A percentile compares a stretch with the other conserved stretches of the same genome.
phyloP scores from a whole-genome alignment of 2,888 invertebrate genomes.

The Pantelozetes paolii region DNA sequence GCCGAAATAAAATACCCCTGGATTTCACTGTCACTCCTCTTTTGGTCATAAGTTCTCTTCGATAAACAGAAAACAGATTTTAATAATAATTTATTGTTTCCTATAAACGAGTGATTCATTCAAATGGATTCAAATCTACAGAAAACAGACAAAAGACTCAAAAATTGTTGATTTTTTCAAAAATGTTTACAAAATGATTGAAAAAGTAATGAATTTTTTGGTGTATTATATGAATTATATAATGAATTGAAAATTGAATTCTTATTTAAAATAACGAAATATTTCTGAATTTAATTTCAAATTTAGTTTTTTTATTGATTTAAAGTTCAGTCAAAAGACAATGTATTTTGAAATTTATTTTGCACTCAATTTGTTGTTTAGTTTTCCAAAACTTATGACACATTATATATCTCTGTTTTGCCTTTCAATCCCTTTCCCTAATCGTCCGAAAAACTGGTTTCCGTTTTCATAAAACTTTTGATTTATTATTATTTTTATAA shows the following conservation, averaged over 20 bases:
- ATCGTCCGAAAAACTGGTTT: not conserved
- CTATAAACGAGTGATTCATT: constrained; percentile 5
- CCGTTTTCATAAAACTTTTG: constrained; percentile 3
- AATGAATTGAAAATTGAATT: too few species aligned
- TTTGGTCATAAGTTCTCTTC: constrained; percentile 34
- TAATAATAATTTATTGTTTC: not conserved
- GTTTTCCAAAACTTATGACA: not conserved
- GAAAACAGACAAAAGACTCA: not conserved
- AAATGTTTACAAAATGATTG: not conserved
- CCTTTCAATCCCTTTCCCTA: not conserved
- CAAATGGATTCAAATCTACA: not conserved
- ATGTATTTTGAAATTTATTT: too few species aligned
- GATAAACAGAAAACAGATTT: too few species aligned
- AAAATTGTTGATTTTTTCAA: constrained; percentile 26
- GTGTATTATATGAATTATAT: constrained; percentile 36
- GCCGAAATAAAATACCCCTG: not conserved
- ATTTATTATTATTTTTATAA: not conserved
- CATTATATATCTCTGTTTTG: not conserved
- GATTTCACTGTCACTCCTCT: not conserved
- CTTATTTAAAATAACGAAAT: constrained; percentile 8
- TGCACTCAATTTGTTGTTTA: not conserved
- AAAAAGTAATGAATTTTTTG: constrained; percentile 28
- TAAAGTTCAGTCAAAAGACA: not conserved
- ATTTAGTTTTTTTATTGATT: not conserved
- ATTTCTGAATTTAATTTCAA: constrained; percentile 20